Evolutionary conservation across 2,113 vertebrate genomes (phyloP).

Genomic region (Oreochromis aureus): DNA sequence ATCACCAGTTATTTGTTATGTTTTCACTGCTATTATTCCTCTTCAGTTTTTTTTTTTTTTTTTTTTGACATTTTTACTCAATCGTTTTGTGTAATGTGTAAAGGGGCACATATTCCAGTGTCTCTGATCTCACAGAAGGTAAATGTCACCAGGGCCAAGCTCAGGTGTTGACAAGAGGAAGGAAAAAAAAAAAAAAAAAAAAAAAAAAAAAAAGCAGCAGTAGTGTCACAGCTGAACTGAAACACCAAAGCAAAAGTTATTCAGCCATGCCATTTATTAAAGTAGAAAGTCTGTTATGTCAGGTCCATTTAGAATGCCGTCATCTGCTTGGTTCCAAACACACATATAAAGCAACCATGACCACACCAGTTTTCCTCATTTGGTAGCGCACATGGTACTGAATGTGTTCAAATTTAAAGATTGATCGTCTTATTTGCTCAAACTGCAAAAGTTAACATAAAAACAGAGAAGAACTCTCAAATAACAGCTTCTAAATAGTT

Average conservation of each 20-base stretch:
- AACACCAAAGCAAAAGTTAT: not conserved
- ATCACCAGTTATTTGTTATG: not conserved
- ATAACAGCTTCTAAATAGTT: not conserved
- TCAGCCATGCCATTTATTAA: not conserved
- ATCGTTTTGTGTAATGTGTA: not conserved
- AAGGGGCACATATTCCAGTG: not conserved
- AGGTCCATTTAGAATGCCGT: accelerated
- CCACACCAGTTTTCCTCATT: not conserved
- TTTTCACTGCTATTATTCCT: not conserved
- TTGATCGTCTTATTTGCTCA: not conserved
- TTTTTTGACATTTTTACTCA: not conserved
- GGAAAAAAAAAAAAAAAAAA: too few species aligned
- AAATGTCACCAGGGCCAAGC: not conserved
- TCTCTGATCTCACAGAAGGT: not conserved
- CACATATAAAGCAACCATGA: not conserved
- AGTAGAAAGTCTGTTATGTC: not conserved
- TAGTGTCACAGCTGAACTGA: not conserved
- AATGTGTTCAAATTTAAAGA: not conserved
- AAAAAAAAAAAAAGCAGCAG: not conserved
- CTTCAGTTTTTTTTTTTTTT: not conserved
- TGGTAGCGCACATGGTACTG: not conserved
- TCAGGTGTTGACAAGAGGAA: not conserved
- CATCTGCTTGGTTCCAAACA: not conserved
- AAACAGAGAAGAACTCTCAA: not conserved
- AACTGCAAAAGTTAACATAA: not conserved